A percentile compares a stretch with the other conserved stretches of the same genome.
These are phyloP conservation scores for Archips crataeganus DNA, from an alignment of 2,888 invertebrate species.

Conservation along the genomic window DNA sequence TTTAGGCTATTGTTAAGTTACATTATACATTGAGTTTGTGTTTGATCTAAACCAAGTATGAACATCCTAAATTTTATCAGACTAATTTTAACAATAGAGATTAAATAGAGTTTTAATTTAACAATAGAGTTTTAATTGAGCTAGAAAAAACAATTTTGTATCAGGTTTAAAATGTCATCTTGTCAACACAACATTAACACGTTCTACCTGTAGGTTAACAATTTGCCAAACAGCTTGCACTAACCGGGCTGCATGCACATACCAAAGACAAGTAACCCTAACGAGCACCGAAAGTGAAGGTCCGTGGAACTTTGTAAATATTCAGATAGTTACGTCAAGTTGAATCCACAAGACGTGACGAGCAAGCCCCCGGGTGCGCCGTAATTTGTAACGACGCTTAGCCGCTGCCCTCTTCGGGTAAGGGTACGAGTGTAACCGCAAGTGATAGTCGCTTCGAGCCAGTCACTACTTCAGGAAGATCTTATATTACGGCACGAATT, in stretches of 20 bases:
- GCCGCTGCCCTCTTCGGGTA: slow-evolving; percentile 46
- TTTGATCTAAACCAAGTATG: no score
- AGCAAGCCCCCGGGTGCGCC: slow-evolving; percentile 45
- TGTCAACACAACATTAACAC: neutral
- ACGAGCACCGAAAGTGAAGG: slow-evolving; percentile 56
- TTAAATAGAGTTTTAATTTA: no score
- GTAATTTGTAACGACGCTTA: slow-evolving; percentile 57
- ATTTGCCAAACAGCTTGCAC: slow-evolving; percentile 6
- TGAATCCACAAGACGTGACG: slow-evolving; percentile 58
- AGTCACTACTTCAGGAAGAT: neutral
- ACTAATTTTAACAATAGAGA: no score
- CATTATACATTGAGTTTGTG: no score
- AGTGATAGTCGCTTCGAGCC: neutral
- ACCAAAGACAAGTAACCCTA: slow-evolving; percentile 47
- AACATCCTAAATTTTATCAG: no score
- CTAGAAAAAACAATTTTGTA: no score
- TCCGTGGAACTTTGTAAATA: slow-evolving; percentile 61
- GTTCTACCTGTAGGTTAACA: neutral
- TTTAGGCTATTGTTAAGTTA: no score
- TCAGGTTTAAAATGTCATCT: neutral
- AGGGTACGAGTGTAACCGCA: slow-evolving; percentile 39
- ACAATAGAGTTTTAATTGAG: no score
- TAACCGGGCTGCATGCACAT: slow-evolving; percentile 14
- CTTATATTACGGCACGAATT: neutral
- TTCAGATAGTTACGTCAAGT: slow-evolving; percentile 65